Conservation (phyloP, 2,888 invertebrate genomes). For the Rhingia campestris region DNA sequence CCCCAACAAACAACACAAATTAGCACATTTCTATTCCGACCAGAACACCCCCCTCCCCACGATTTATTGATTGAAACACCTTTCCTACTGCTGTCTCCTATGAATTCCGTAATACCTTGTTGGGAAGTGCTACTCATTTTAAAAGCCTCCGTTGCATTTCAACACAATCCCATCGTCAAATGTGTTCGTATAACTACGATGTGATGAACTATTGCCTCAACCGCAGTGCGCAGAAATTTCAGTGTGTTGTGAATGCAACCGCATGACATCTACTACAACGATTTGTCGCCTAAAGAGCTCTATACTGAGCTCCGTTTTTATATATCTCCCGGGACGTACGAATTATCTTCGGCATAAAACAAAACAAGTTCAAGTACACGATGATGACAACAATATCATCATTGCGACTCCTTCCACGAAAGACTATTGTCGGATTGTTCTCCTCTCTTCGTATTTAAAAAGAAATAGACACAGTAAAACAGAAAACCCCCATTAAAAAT, state of each 20-base stretch:
- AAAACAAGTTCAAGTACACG: conserved; percentile 70
- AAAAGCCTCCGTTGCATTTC: conserved; percentile 1
- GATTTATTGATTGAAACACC: conserved; percentile 24
- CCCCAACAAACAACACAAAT: conserved; percentile 8
- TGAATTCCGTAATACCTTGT: conserved; percentile 21
- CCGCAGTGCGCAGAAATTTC: conserved; percentile 66
- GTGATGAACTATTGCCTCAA: conserved; percentile 56
- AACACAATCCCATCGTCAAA: conserved; percentile 4
- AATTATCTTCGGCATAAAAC: conserved; percentile 23
- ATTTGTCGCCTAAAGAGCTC: conserved; percentile 50
- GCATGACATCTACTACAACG: conserved; percentile 64
- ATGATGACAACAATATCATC: conserved; percentile 54
- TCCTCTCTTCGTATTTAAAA: conserved; percentile 30
- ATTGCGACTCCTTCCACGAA: conserved; percentile 20
- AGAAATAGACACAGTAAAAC: conserved; percentile 21
- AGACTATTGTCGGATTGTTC: conserved; percentile 13
- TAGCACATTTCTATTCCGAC: conserved; percentile 20
- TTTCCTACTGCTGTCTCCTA: conserved; percentile 2
- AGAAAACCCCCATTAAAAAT: conserved; percentile 42
- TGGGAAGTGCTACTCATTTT: neutral
- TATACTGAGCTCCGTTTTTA: conserved; percentile 8
- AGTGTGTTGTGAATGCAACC: conserved; percentile 57
- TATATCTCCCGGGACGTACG: conserved; percentile 13
- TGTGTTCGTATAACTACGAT: conserved; percentile 44
- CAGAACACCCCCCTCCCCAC: neutral